These are phyloP conservation scores for Melanotaenia parkinsoni DNA, from an alignment of 2,797 vertebrate species.

Conservation along the genomic window DNA sequence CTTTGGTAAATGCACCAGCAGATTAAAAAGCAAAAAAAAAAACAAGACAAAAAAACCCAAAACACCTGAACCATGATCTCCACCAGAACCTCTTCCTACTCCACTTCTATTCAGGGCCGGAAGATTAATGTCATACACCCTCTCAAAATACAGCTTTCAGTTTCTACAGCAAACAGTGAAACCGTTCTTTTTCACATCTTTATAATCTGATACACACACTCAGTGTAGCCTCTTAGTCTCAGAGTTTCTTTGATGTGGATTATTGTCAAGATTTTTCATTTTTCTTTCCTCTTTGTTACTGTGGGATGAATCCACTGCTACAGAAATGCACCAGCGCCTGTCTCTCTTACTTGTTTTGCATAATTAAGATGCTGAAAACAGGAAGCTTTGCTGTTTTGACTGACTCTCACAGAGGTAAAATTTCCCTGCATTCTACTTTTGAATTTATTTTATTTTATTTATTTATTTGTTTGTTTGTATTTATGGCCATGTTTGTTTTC, in stretches of 20 bases:
- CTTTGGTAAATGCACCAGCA: too few relatives aligned
- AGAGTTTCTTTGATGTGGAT: too few relatives aligned
- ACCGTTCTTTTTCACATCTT: too few relatives aligned
- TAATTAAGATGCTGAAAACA: conserved; percentile 25
- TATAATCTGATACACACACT: conserved; percentile 1
- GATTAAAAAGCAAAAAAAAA: too few relatives aligned
- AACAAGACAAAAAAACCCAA: too few relatives aligned
- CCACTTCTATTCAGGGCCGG: background rate
- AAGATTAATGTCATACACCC: too few relatives aligned
- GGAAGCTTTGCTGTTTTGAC: conserved; percentile 7
- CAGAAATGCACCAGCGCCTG: conserved; percentile 2
- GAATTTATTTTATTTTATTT: too few relatives aligned
- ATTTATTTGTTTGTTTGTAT: too few relatives aligned
- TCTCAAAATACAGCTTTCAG: background rate
- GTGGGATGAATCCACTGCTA: conserved; percentile 2
- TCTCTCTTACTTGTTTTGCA: conserved; percentile 33
- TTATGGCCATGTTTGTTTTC: too few relatives aligned
- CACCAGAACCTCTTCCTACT: background rate
- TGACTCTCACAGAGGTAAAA: conserved; percentile 4
- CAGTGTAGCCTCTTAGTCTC: conserved; percentile 2
- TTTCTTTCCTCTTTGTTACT: conserved; percentile 2
- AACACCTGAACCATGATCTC: background rate
- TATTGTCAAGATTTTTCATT: background rate
- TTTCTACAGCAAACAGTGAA: background rate
- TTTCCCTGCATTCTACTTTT: too few relatives aligned